Base-by-base conservation (phyloP, 92 coral and sea anemone genomes). In the Porites lobata region DNA sequence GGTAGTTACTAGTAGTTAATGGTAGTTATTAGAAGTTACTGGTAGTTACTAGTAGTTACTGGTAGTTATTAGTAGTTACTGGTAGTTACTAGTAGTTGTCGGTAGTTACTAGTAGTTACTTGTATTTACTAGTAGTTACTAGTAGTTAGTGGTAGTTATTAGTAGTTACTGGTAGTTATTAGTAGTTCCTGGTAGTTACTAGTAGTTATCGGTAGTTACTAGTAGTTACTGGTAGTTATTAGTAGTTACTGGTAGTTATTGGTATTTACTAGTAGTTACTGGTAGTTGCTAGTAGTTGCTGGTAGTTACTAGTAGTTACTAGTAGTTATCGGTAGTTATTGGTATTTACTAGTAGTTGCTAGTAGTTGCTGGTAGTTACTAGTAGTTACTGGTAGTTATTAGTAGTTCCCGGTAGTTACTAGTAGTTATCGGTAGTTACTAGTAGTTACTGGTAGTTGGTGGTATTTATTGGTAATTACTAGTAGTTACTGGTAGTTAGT, bases 21-120 rank as follows among this genome's bases (percentile, higher is more conserved):
- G 84, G 83, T 20, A 50, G 52, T 52, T 62, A 87, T 57, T 80
- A 1, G 63, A 0, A 57, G 63, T 57, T 57, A n/a, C n/a, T n/a
- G n/a, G n/a, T n/a, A n/a, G n/a, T n/a, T n/a, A n/a, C n/a, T n/a
- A n/a, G n/a, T n/a, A n/a, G n/a, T n/a, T n/a, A n/a, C n/a, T n/a
- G n/a, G n/a, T n/a, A n/a, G n/a, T n/a, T n/a, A n/a, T n/a, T n/a
- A n/a, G n/a, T n/a, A n/a, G n/a, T n/a, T n/a, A n/a, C n/a, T n/a
- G n/a, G n/a, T n/a, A n/a, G n/a, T n/a, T n/a, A n/a, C n/a, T n/a
- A n/a, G n/a, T n/a, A n/a, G n/a, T n/a, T n/a, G n/a, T n/a, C n/a
- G n/a, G n/a, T n/a, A n/a, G n/a, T n/a, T n/a, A n/a, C n/a, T n/a
- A n/a, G n/a, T n/a, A n/a, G n/a, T n/a, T n/a, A n/a, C n/a, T n/a